Evolutionary conservation across 2,797 vertebrate genomes (phyloP).

Genomic region (Remorina albescens): DNA sequence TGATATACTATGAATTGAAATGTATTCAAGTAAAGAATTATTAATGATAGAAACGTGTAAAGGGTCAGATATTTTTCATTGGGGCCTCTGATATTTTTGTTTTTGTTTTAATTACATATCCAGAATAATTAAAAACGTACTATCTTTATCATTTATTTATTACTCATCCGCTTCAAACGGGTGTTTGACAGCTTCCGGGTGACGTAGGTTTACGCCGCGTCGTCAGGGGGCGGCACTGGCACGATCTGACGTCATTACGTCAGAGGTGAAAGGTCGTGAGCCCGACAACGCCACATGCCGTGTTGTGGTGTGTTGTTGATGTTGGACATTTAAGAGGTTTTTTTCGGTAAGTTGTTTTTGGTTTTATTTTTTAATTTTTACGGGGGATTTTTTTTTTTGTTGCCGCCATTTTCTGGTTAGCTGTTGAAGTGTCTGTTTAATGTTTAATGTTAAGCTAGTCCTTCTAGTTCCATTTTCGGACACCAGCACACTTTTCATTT

Average conservation of each 20-base stretch:
- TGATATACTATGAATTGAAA: too few species aligned
- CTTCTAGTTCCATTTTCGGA: conserved; percentile 36
- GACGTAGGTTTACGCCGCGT: conserved; percentile 15
- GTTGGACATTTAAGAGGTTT: neutral
- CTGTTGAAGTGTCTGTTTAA: accelerated
- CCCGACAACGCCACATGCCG: conserved; percentile 49
- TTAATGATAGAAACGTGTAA: too few species aligned
- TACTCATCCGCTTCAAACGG: too few species aligned
- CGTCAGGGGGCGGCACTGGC: conserved; percentile 40
- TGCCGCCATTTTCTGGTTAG: accelerated
- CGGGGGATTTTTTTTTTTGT: too few species aligned
- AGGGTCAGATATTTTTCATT: too few species aligned
- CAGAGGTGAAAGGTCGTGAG: conserved; percentile 44
- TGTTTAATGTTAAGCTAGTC: conserved; percentile 16
- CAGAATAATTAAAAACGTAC: too few species aligned
- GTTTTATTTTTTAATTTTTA: accelerated
- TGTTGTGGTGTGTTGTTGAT: conserved; percentile 60
- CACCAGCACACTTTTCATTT: neutral
- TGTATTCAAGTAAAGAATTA: too few species aligned
- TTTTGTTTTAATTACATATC: too few species aligned
- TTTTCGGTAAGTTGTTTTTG: conserved; percentile 41
- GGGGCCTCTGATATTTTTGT: too few species aligned
- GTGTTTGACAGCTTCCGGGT: too few species aligned
- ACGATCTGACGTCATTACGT: accelerated
- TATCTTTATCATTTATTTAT: too few species aligned